Percentiles rank a stretch among this genome's conserved stretches.
These are phyloP conservation scores for Dicyrtoma fusca DNA, from an alignment of 2,888 invertebrate species.

Conservation along the genomic window DNA sequence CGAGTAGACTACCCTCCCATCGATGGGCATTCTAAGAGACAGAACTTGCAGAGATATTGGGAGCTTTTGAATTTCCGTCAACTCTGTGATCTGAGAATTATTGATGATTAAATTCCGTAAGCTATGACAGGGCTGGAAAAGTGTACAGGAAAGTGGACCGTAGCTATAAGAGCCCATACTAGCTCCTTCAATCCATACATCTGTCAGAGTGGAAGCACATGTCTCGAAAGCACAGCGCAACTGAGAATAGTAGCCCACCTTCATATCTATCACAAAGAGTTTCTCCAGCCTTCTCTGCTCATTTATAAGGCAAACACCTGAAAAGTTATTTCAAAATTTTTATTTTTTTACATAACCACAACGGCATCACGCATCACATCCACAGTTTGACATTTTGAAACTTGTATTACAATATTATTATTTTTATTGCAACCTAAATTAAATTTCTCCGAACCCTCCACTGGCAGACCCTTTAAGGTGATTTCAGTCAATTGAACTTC, in stretches of 20 bases:
- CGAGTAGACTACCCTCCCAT: slow-evolving; percentile 4
- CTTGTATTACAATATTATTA: no score
- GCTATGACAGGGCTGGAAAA: background rate
- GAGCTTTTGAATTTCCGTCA: background rate
- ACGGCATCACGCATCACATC: no score
- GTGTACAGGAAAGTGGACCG: slow-evolving; percentile 3
- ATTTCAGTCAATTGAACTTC: background rate
- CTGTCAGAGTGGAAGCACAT: background rate
- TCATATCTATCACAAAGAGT: background rate
- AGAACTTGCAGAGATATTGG: background rate
- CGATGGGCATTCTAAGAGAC: background rate
- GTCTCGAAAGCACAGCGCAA: background rate
- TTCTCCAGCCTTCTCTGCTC: background rate
- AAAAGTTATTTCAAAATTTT: no score
- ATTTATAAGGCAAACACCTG: background rate
- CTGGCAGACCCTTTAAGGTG: background rate
- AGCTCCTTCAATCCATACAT: background rate
- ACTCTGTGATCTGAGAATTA: slow-evolving; percentile 13
- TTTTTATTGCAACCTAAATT: no score
- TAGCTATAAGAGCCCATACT: background rate
- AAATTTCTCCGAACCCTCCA: slow-evolving; percentile 5
- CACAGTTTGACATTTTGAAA: no score
- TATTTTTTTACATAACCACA: no score
- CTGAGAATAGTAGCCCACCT: slow-evolving; percentile 2
- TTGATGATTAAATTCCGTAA: slow-evolving; percentile 1